Conservation (phyloP, 2,888 invertebrate genomes). For the Strigamia maritima region DNA sequence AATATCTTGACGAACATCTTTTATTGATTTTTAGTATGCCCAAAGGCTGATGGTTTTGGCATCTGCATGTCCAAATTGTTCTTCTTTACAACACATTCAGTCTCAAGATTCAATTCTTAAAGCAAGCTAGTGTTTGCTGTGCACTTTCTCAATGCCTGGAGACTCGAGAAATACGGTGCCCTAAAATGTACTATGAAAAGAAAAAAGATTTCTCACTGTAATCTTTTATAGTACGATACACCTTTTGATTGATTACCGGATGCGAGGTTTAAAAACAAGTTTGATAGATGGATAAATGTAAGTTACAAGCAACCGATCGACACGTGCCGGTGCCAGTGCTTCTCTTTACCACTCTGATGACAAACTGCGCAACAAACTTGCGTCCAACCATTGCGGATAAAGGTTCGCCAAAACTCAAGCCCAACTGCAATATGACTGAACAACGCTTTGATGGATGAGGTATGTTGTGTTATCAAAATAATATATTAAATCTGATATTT, state of each 20-base stretch:
- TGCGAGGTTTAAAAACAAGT: not conserved
- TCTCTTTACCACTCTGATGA: not conserved
- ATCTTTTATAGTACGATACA: not conserved
- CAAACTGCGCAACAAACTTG: constrained; percentile 17
- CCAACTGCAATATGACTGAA: not conserved
- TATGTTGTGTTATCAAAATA: not conserved
- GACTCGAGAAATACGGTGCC: not conserved
- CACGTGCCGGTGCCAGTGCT: not conserved
- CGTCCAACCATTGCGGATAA: constrained; percentile 17
- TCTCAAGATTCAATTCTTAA: not conserved
- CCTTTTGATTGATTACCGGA: constrained; percentile 1
- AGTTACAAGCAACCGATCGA: not conserved
- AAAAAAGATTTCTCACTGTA: not conserved
- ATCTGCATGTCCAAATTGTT: constrained; percentile 6
- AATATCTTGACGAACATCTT: not conserved
- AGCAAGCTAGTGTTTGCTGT: not conserved
- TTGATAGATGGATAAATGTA: not conserved
- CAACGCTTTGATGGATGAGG: not conserved
- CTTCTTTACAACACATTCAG: constrained; percentile 16
- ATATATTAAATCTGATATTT: not conserved
- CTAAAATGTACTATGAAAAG: not conserved
- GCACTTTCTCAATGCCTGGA: not conserved
- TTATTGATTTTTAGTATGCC: not conserved
- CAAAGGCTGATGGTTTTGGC: constrained; percentile 17
- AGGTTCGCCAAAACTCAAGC: not conserved